Evolutionary conservation across 2,888 invertebrate species (phyloP), one percentile per base, ranked within the genome.

Genomic region (Athalia circularis): DNA sequence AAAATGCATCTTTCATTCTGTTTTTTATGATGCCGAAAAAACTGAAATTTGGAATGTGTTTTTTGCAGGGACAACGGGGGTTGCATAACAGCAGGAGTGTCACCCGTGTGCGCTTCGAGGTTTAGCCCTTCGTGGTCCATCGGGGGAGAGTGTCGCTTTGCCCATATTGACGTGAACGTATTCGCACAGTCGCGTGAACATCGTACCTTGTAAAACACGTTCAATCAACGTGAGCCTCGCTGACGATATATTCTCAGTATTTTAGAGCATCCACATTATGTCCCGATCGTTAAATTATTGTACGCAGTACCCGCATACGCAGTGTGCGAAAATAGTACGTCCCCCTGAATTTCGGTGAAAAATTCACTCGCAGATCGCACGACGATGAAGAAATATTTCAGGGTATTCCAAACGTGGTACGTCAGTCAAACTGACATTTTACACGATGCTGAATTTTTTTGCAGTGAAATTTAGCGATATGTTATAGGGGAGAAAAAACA

Each of bases 151-250:
- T 50, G 62, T 50, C 15, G 62, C 59, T 75, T 50, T 64, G 64
- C 52, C 75, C 61, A 75, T 75, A 75, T 75, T 75, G 75, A 75
- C 62, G 75, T 50, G n/a, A 75, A 75, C 61, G 62, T 75, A 64
- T 75, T 62, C 43, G 75, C 52, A 75, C 75, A 75, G 75, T 62
- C 75, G 29, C 75, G 75, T 75, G 75, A 75, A 75, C 62, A 75
- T 29, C 9, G 48, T 29, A n/a, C 75, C 75, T 43, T 75, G 75
- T 75, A 52, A 61, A 48, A 75, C 75, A 75, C 75, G 75, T 48
- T 75, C 29, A 75, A 64, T 75, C 75, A 75, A 75, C 75, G 59
- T 29, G 29, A 29, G 29, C 29, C 29, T 29, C 62, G 75, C 52
- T 11, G 47, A 47, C 64, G 64, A 75, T 64, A 75, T 59, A 54